Evolutionary conservation across 2,113 vertebrate genomes (phyloP), one percentile per base, ranked within the genome.

Genomic region (Brachyistius frenatus): DNA sequence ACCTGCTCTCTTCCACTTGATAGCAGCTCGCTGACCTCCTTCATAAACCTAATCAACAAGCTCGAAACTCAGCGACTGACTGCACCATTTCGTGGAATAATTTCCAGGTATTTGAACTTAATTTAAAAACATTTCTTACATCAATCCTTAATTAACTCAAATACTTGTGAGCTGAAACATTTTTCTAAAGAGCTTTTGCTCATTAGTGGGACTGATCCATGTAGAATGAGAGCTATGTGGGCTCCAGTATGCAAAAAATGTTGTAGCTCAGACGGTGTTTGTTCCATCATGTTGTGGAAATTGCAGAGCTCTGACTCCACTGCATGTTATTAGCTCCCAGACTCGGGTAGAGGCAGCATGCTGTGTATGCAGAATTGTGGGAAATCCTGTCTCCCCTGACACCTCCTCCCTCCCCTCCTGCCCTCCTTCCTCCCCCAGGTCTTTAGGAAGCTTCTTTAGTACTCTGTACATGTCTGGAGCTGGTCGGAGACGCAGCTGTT

Each of bases 281-380:
- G 78, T 84, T 79, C 66, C 61, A 41, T 63, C 75, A 69, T 72
- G 46, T 55, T 66, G 31, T 65, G 70, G 66, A 67, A 82, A 78
- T n/a, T 81, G 70, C 79, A 77, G 11, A 66, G 39, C 65, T 37
- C 41, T 74, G 54, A 76, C 77, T 67, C 31, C 10, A 56, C 36
- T 67, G 76, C 71, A 83, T 87, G 55, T 71, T 66, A 78, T 70
- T 63, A 62, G 57, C 39, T 49, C 36, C 71, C 44, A 84, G 62
- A 35, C 77, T 72, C 30, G 57, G 54, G 72, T 44, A 73, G 67
- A 66, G 64, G 76, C 75, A 80, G 62, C 10, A 60, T n/a, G 62
- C 8, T 23, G 11, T 49, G 57, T 71, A 84, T 85, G 65, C 83
- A 76, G 81, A 76, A 78, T 71, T 82, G 86, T 86, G 90, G 87